These are phyloP conservation scores for Notothenia coriiceps DNA, from an alignment of 2,113 vertebrate genomes.

Conservation along the genomic window DNA sequence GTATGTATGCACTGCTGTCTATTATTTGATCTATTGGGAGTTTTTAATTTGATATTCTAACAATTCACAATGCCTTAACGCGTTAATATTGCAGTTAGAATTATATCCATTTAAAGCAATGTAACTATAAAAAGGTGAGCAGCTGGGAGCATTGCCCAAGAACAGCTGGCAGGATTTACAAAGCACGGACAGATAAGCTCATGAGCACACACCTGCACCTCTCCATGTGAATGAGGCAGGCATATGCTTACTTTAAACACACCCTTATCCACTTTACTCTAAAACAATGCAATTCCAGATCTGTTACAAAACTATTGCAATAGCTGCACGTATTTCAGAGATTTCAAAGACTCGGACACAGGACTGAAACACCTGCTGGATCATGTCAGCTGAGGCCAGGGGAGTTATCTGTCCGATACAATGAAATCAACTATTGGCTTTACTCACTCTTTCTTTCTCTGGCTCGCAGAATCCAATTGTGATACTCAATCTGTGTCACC, in stretches of 20 bases:
- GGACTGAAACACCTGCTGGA: not conserved
- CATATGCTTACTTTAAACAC: not conserved
- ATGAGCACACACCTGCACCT: not conserved
- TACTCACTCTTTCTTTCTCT: slow-evolving; percentile 2
- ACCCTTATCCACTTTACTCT: not conserved
- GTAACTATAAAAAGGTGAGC: not conserved
- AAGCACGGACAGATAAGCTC: not conserved
- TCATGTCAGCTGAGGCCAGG: not conserved
- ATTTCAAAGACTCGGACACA: not conserved
- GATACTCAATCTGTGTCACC: slow-evolving; percentile 37
- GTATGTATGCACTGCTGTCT: not conserved
- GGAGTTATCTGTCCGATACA: slow-evolving; percentile 9
- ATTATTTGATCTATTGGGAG: not conserved
- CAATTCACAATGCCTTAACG: not conserved
- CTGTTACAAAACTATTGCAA: too few relatives aligned
- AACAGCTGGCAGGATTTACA: not conserved
- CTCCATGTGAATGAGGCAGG: not conserved
- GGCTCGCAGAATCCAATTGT: slow-evolving; percentile 42
- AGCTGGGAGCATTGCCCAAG: not conserved
- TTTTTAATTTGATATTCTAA: not conserved
- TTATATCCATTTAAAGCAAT: not conserved
- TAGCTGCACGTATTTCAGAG: not conserved
- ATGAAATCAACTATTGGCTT: slow-evolving; percentile 18
- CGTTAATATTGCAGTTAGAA: not conserved
- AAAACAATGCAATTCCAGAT: not conserved